These are phyloP conservation scores for Myotis planiceps DNA, from an alignment of 2,797 vertebrate genomes.

Conservation along the genomic window DNA sequence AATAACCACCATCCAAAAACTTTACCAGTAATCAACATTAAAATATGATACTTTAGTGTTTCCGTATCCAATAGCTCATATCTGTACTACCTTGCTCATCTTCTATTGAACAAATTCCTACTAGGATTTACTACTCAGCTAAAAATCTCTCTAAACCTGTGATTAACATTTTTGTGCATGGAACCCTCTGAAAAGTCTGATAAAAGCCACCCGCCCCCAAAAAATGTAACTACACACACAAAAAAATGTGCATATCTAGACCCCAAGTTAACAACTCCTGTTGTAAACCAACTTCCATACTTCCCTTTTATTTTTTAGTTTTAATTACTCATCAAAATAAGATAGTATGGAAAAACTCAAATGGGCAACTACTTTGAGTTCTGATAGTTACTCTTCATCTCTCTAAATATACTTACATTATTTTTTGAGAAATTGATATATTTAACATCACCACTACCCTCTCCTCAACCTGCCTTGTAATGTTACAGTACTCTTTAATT, in stretches of 20 bases:
- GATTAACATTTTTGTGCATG: not conserved
- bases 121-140: constrained; percentile 10
- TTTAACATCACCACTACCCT: not conserved
- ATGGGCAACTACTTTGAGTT: constrained; percentile 5
- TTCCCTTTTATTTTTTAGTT: not conserved
- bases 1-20: constrained; percentile 54
- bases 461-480: not conserved
- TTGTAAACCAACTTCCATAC: not conserved
- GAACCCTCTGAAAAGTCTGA: constrained; percentile 49
- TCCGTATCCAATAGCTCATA: not conserved
- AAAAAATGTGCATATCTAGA: not conserved
- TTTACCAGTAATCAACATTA: constrained; percentile 9
- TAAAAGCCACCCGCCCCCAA: not conserved
- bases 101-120: not conserved
- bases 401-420: not conserved
- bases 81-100: not conserved
- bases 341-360: constrained; percentile 24
- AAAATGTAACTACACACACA: not conserved
- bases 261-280: not conserved
- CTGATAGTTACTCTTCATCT: not conserved
- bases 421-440: constrained; percentile 12
- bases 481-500: constrained; percentile 13
- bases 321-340: constrained; percentile 40
- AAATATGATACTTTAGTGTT: not conserved
- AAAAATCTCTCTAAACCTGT: constrained; percentile 29